Evolutionary conservation across 2,888 invertebrate genomes (phyloP), one percentile per base, ranked within the genome.

Genomic region (Leptinotarsa juncta): DNA sequence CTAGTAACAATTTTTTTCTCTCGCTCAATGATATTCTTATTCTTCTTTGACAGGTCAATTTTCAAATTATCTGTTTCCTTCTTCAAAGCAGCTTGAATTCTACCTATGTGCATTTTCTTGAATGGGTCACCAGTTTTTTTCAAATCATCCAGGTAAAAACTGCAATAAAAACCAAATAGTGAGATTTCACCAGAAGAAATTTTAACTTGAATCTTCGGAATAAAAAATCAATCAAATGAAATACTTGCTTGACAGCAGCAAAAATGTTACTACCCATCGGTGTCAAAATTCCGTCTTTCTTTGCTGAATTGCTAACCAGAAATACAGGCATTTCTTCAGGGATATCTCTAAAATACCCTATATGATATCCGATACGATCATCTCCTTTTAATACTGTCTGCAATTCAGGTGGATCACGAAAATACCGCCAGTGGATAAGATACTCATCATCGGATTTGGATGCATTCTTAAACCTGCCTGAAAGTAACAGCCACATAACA

Each of bases 401-500:
- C 87, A 97, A 95, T 88, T 98, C 98, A 14, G 98, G 98, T 14
- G 97, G 96, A 89, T 99, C 98, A 87, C 94, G 96, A 86, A 92
- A 96, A 88, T 95, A 98, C 81, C 98, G 91, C 95, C 96, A 97
- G 86, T 97, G 96, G 14, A 92, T 88, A 67, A 96, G 90, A 85
- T 93, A 95, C 76, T 92, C 89, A 76, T 92, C 90, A 75, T 91
- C 88, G 1, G 90, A 87, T 53, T 72, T 78, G 16, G 77, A 71
- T 12, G 72, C 69, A 49, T 76, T 70, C 18, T 73, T 71, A 74
- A 81, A 82, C 68, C 77, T 80, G 4, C 92, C 93, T 66, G 67
- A 57, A 53, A 67, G 50, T 7, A 42, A 51, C 16, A 15, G n/a
- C 51, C 3, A 4, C 14, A 67, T 18, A 67, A 20, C 49, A 3